Conservation (phyloP, 2,113 vertebrate genomes). For the Solea senegalensis region DNA sequence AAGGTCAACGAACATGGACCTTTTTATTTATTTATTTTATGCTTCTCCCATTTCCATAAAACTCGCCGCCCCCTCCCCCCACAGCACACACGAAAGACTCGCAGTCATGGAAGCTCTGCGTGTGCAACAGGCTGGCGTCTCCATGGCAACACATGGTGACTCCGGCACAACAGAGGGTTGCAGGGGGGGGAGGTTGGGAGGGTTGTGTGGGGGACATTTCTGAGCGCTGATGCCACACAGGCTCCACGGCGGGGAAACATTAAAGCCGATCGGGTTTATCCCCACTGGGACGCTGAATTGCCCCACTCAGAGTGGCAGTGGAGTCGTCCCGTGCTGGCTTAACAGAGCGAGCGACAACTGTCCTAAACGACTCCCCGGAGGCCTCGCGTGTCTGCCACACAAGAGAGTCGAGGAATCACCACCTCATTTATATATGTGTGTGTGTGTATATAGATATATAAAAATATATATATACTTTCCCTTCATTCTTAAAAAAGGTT, state of each 20-base stretch:
- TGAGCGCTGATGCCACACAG: conserved; percentile 72
- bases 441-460: too few relatives aligned
- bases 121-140: conserved; percentile 49
- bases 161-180: conserved; percentile 67
- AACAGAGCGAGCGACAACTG: conserved; percentile 80
- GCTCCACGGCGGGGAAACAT: conserved; percentile 70
- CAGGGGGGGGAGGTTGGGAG: not conserved
- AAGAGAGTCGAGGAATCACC: conserved; percentile 15
- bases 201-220: conserved; percentile 57
- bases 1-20: too few relatives aligned
- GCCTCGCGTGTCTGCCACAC: conserved; percentile 67
- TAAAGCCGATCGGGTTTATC: conserved; percentile 78
- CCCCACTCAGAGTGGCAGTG: conserved; percentile 64
- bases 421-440: too few relatives aligned
- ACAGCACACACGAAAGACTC: not conserved
- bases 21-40: too few relatives aligned
- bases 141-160: conserved; percentile 71
- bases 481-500: too few relatives aligned
- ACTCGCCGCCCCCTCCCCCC: not conserved
- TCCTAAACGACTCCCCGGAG: conserved; percentile 79
- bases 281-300: conserved; percentile 71
- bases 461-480: too few relatives aligned
- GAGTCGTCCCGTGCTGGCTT: conserved; percentile 71
- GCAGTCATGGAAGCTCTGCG: conserved; percentile 17
- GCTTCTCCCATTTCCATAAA: too few relatives aligned